These are phyloP conservation scores for Ophioninae sp. DNA, from an alignment of 2,888 invertebrate species.

Conservation along the genomic window DNA sequence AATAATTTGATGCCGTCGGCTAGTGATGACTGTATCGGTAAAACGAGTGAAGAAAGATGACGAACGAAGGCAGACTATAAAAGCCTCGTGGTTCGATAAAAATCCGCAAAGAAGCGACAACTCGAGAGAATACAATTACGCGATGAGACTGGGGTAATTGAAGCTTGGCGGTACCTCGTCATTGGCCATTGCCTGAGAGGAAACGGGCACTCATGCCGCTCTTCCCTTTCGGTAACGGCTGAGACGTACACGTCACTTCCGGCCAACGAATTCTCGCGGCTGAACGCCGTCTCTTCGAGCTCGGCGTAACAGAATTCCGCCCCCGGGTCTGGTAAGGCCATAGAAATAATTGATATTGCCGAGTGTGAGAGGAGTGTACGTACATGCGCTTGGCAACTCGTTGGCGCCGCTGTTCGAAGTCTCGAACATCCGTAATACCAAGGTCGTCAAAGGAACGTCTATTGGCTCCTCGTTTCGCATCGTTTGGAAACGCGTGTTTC, in stretches of 20 bases:
- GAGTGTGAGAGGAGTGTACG: constrained; percentile 8
- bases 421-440: constrained; percentile 38
- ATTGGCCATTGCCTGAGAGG: constrained; percentile 48
- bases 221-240: constrained; percentile 56
- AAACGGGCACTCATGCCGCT: constrained; percentile 54
- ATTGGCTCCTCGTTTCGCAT: not conserved
- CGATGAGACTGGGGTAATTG: constrained; percentile 54
- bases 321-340: constrained; percentile 42
- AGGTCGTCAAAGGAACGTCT: constrained; percentile 14
- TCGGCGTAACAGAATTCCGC: constrained; percentile 48
- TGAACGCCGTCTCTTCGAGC: constrained; percentile 34
- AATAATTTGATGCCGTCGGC: not conserved
- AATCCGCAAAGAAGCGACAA: constrained; percentile 12
- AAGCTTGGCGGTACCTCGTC: constrained; percentile 36
- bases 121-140: constrained; percentile 59
- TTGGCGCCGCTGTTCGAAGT: constrained; percentile 16
- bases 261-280: constrained; percentile 36
- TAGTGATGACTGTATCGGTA: not conserved
- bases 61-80: not conserved
- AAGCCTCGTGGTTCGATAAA: not conserved
- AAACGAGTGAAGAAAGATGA: not conserved
- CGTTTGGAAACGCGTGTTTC: not conserved
- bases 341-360: constrained; percentile 52
- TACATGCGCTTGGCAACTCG: not conserved
- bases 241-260: constrained; percentile 54